phyloP scores from a whole-genome alignment of 2,888 invertebrate genomes.

The Drosophila helvetica region DNA sequence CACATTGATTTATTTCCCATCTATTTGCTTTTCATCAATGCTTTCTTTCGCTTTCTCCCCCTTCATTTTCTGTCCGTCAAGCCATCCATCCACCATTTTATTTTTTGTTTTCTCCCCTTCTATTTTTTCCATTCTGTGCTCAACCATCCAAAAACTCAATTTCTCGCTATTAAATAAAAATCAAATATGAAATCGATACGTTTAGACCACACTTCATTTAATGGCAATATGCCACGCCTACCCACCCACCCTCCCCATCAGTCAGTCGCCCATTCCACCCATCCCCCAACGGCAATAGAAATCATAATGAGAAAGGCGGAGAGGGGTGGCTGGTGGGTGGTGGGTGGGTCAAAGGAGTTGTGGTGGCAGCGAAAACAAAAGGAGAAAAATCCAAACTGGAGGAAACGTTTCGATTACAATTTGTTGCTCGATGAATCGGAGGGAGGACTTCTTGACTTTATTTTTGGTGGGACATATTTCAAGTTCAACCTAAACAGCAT shows the following conservation, averaged over 20 bases:
- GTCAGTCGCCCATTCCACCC: neutral
- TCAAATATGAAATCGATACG: conserved; percentile 71
- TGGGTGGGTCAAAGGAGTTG: conserved; percentile 37
- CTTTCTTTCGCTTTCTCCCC: neutral
- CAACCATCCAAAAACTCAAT: conserved; percentile 46
- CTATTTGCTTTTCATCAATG: conserved; percentile 30
- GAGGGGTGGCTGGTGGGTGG: conserved; percentile 21
- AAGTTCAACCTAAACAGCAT: conserved; percentile 13
- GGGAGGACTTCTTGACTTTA: neutral
- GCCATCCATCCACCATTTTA: conserved; percentile 15
- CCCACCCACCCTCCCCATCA: neutral
- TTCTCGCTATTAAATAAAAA: conserved; percentile 64
- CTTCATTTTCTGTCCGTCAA: neutral
- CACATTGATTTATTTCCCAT: conserved; percentile 14
- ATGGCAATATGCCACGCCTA: conserved; percentile 41
- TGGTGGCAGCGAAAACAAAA: conserved; percentile 39
- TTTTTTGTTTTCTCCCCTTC: neutral
- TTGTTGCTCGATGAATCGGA: conserved; percentile 34
- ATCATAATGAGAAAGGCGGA: neutral
- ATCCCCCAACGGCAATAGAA: conserved; percentile 56
- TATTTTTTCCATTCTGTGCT: conserved; percentile 16
- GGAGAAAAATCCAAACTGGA: neutral
- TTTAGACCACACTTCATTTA: conserved; percentile 56
- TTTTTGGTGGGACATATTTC: neutral
- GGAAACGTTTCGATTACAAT: conserved; percentile 66